Evolutionary conservation across 2,888 invertebrate species (phyloP).

Genomic region (Neria commutata): DNA sequence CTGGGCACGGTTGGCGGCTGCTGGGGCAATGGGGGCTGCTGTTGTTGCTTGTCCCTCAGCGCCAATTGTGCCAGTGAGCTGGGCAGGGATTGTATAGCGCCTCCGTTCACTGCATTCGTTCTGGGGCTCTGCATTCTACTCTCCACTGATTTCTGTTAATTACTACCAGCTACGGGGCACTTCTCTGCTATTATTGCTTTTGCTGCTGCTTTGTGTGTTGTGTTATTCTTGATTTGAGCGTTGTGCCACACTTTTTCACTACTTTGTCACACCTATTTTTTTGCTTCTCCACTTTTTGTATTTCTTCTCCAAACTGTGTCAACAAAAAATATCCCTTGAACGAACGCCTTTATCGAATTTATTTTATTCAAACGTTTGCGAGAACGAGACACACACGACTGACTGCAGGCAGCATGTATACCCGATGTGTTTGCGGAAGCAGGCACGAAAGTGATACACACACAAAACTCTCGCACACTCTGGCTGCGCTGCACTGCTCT

Average conservation of each 20-base stretch:
- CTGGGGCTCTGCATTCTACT: constrained; percentile 47
- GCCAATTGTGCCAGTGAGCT: constrained; percentile 54
- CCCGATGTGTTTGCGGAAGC: constrained; percentile 27
- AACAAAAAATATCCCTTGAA: no score
- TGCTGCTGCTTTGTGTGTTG: constrained; percentile 9
- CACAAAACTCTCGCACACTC: not conserved
- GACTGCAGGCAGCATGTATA: constrained; percentile 28
- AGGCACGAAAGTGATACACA: constrained; percentile 37
- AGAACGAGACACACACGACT: constrained; percentile 45
- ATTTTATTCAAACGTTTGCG: constrained; percentile 33
- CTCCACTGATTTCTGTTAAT: not conserved
- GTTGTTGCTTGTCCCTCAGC: constrained; percentile 51
- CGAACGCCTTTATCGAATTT: no score
- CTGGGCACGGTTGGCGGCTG: constrained; percentile 39
- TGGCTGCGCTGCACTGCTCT: not conserved
- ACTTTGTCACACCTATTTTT: constrained; percentile 41
- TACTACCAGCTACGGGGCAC: not conserved
- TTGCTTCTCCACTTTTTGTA: constrained; percentile 33
- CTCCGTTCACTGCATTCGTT: constrained; percentile 43
- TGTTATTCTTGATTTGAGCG: constrained; percentile 16
- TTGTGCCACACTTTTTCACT: constrained; percentile 18
- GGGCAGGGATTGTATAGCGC: constrained; percentile 46
- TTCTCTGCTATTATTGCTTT: constrained; percentile 15
- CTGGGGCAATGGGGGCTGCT: constrained; percentile 30
- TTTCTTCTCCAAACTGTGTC: constrained; percentile 34